Evolutionary conservation across 1,140 invertebrate genomes (phyloP), one percentile per base, ranked within the genome.

Genomic region (Cydia fagiglandana): DNA sequence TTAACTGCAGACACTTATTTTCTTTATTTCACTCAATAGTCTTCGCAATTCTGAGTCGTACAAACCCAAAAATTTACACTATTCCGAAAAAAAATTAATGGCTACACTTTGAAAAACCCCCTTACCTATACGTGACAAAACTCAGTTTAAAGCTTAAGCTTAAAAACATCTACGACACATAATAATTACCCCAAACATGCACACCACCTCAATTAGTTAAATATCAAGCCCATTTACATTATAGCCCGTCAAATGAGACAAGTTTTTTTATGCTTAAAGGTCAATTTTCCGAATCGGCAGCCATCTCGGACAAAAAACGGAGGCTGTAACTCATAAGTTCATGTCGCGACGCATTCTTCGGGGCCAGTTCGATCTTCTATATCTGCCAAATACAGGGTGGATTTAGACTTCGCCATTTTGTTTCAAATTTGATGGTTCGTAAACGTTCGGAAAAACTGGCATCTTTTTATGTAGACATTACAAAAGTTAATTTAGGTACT

Each of bases 251-350:
- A 70, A 70, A 70, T 70, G 34, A 30, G 64, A 68, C 64, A 28
- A 41, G 15, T 38, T 74, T 74, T 74, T 74, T 50, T 50, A 50
- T 53, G 24, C 10, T 74, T 74, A 30, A 74, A 75, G 34, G 34
- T 64, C 74, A 75, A 75, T 56, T 70, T 38, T 81, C 81, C 83
- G 80, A 81, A 83, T 83, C 82, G 78, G 77, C 78, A 76, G 70
- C 20, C 47, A 17, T 70, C 66, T 7, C 30, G 5, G 45, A 86
- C 83, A 89, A 90, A 92, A 91, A 89, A 75, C 66, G 47, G 64
- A 50, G 74, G 76, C 78, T 82, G 80, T 90, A 86, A 89, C 85
- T 91, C 88, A 92, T 90, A 91, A 90, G 88, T 90, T 88, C 81
- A 90, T 90, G 87, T 92, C 88, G 84, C 84, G 85, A 83, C 84